Evolutionary conservation across 1,140 invertebrate species (phyloP).

Genomic region (Drosophila sturtevanti): DNA sequence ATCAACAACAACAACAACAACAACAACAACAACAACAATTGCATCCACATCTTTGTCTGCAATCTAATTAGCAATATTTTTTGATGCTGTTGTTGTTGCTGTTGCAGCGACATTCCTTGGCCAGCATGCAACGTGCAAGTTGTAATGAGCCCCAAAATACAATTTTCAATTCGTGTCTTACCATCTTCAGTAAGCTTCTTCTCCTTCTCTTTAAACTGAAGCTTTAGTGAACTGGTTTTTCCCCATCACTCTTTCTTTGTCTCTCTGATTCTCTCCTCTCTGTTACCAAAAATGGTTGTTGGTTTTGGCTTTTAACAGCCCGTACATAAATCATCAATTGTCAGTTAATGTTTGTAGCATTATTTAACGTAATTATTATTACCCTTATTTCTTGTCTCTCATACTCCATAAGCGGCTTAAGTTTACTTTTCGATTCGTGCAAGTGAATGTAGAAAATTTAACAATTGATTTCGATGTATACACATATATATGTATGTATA

Average conservation of each 20-base stretch:
- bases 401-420: constrained; percentile 6
- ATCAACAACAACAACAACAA: constrained; percentile 25
- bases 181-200: constrained; percentile 36
- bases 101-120: constrained; percentile 33
- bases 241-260: too few species aligned
- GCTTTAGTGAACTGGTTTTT: constrained; percentile 35
- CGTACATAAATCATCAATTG: constrained; percentile 64
- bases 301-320: constrained; percentile 21
- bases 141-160: constrained; percentile 63
- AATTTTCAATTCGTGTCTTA: constrained; percentile 68
- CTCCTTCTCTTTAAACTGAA: too few species aligned
- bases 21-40: constrained; percentile 23
- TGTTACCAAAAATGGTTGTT: constrained; percentile 13
- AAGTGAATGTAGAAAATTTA: constrained; percentile 6
- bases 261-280: neutral
- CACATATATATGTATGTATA: too few species aligned
- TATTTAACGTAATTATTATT: constrained; percentile 72
- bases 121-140: constrained; percentile 50
- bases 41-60: constrained; percentile 52
- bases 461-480: neutral
- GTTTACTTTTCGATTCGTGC: neutral
- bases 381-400: neutral
- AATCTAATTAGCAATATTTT: constrained; percentile 71
- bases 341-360: constrained; percentile 68
- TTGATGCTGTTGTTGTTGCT: constrained; percentile 14